Evolutionary conservation across 2,113 vertebrate species (phyloP).

Genomic region (Alouatta palliata): DNA sequence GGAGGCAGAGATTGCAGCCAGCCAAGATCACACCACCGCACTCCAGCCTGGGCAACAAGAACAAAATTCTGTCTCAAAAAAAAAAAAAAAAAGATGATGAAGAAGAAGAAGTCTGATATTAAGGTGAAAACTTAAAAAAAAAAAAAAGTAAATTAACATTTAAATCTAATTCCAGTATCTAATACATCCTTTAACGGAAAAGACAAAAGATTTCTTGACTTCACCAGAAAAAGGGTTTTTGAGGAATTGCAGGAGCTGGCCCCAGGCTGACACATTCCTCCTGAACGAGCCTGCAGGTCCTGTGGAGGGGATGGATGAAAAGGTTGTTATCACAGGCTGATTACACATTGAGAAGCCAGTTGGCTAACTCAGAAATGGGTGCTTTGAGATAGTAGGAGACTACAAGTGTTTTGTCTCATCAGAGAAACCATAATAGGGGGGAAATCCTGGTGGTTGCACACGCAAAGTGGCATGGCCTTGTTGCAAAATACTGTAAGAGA

Average conservation of each 20-base stretch:
- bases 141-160: background rate
- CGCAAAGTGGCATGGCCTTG: background rate
- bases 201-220: background rate
- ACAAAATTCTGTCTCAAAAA: too few relatives aligned
- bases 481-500: background rate
- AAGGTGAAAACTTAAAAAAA: too few relatives aligned
- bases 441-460: background rate
- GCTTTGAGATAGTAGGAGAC: background rate
- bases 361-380: background rate
- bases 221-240: background rate
- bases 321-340: fast-evolving
- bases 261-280: background rate
- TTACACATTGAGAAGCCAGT: background rate
- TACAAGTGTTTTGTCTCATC: background rate
- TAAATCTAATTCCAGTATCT: background rate
- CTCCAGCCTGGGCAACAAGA: too few relatives aligned
- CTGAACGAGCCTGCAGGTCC: background rate
- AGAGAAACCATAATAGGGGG: background rate
- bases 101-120: too few relatives aligned
- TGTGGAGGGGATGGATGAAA: fast-evolving
- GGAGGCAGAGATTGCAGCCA: too few relatives aligned
- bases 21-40: too few relatives aligned
- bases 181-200: background rate
- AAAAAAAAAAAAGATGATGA: too few relatives aligned
- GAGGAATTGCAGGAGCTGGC: background rate